phyloP scores from a whole-genome alignment of 1,140 invertebrate genomes.

The Nilaparvata lugens region DNA sequence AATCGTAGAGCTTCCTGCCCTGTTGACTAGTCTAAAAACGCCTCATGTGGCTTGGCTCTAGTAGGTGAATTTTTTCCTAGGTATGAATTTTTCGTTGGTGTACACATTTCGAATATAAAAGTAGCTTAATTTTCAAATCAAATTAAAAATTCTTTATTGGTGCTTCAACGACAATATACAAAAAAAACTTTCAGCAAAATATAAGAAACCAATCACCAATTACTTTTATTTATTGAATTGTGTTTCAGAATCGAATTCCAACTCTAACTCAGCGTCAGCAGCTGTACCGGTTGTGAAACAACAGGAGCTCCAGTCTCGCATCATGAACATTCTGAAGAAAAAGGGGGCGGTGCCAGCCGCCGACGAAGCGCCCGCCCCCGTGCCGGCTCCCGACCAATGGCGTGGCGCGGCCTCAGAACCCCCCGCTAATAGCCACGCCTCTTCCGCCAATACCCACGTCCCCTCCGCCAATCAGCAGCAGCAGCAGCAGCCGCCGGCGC shows the following conservation, averaged over 20 bases:
- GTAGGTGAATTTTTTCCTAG: not conserved
- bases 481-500: conserved; percentile 37
- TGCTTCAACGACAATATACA: not conserved
- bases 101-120: too few relatives aligned
- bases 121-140: too few relatives aligned
- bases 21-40: too few relatives aligned
- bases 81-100: too few relatives aligned
- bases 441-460: conserved; percentile 24
- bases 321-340: conserved; percentile 71
- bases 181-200: too few relatives aligned
- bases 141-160: too few relatives aligned
- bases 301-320: conserved; percentile 73
- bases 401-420: conserved; percentile 22
- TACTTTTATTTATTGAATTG: not conserved
- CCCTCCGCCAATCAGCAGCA: conserved; percentile 32
- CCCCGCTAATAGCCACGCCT: too few relatives aligned
- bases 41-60: too few relatives aligned
- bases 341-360: conserved; percentile 22
- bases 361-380: conserved; percentile 19
- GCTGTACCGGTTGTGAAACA: conserved; percentile 34
- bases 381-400: conserved; percentile 15
- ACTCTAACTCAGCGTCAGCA: not conserved
- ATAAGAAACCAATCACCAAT: too few relatives aligned
- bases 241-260: not conserved
- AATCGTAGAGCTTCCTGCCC: too few relatives aligned